Evolutionary conservation across 2,797 vertebrate genomes (phyloP).

Genomic region (Tragelaphus eurycerus): DNA sequence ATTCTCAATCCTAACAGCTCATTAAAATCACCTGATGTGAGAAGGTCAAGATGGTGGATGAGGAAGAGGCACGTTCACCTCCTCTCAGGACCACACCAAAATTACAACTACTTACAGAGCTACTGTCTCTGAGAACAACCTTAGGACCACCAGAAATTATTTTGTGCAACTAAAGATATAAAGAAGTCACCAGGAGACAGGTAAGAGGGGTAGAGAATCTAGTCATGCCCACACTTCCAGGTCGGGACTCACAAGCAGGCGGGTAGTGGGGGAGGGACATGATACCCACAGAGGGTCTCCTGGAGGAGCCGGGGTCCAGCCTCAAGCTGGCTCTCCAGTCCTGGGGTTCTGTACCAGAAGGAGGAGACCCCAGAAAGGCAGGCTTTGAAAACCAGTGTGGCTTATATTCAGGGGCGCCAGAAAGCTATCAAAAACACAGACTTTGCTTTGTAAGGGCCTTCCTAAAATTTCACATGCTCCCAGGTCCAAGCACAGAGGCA

Average conservation of each 20-base stretch:
- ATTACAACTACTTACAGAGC: neutral
- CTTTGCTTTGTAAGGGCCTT: neutral
- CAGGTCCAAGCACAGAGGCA: neutral
- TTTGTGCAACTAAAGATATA: neutral
- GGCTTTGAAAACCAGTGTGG: neutral
- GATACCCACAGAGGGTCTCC: neutral
- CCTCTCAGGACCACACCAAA: neutral
- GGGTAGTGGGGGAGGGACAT: rapidly evolving
- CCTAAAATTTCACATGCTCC: neutral
- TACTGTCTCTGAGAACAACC: neutral
- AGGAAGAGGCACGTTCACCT: no score
- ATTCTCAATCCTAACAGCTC: neutral
- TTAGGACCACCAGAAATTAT: neutral
- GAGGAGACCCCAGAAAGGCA: neutral
- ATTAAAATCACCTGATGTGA: neutral
- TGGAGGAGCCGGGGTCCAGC: neutral
- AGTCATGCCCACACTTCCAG: no score
- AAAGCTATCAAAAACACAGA: neutral
- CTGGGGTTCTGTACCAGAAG: neutral
- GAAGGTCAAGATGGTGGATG: neutral
- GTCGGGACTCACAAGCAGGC: neutral
- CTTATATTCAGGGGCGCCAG: neutral
- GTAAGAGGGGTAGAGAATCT: neutral
- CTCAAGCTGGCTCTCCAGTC: neutral
- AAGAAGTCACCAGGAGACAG: neutral